Conservation (phyloP, 2,888 invertebrate species). For the Caenorhabditis japonica region DNA sequence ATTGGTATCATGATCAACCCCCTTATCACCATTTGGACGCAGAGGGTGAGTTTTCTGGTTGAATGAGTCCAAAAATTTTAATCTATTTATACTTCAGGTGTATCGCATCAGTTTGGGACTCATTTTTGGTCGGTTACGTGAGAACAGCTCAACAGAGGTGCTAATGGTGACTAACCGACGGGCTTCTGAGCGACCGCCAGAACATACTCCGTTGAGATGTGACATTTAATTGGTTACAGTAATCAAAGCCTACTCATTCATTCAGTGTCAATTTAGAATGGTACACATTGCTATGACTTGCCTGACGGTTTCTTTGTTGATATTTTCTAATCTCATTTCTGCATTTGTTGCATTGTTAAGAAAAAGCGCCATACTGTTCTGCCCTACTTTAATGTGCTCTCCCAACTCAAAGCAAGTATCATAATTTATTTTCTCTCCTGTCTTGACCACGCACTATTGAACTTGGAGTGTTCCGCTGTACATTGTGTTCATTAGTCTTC, state of each 20-base stretch:
- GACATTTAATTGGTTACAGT: slow-evolving; percentile 23
- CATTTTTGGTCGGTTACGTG: slow-evolving; percentile 34
- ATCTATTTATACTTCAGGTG: slow-evolving; percentile 26
- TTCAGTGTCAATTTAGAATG: slow-evolving; percentile 31
- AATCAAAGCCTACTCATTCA: not conserved
- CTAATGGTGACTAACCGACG: slow-evolving; percentile 49
- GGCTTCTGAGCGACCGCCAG: slow-evolving; percentile 47
- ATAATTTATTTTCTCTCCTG: slow-evolving; percentile 31
- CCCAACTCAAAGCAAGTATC: not conserved
- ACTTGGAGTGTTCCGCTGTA: slow-evolving; percentile 12
- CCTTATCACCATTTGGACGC: slow-evolving; percentile 74
- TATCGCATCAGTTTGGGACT: slow-evolving; percentile 49
- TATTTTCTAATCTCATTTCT: no score
- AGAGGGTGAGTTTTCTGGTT: slow-evolving; percentile 61
- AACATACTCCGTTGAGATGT: slow-evolving; percentile 45
- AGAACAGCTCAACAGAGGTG: slow-evolving; percentile 50
- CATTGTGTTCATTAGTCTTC: slow-evolving; percentile 1
- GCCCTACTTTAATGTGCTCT: no score
- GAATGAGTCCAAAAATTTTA: not conserved
- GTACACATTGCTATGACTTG: slow-evolving; percentile 14
- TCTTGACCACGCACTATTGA: slow-evolving; percentile 15
- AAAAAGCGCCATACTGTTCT: slow-evolving; percentile 14
- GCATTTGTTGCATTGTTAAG: no score
- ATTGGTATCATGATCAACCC: slow-evolving; percentile 76
- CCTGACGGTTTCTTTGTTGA: slow-evolving; percentile 21